Conservation (phyloP, 2,113 vertebrate genomes). For the Parotia lawesii region DNA sequence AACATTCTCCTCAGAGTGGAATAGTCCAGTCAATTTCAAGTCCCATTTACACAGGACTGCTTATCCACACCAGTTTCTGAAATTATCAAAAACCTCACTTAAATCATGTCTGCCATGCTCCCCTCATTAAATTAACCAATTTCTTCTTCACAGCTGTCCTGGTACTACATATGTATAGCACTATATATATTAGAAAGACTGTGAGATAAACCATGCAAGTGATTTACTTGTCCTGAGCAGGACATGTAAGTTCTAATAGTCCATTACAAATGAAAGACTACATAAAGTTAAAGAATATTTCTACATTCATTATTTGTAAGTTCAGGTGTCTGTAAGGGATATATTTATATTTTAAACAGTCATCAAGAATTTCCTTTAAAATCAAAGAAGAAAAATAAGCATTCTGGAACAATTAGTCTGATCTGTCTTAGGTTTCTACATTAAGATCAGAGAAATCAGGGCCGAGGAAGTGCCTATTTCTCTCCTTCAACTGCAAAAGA, state of each 20-base stretch:
- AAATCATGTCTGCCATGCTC: background rate
- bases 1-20: background rate
- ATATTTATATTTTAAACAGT: background rate
- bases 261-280: background rate
- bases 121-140: background rate
- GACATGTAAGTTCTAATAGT: background rate
- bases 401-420: background rate
- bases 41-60: background rate
- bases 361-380: background rate
- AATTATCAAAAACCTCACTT: background rate
- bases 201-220: background rate
- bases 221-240: background rate
- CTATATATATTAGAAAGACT: background rate
- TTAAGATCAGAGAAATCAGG: background rate
- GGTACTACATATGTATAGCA: rapidly evolving
- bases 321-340: background rate
- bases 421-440: background rate
- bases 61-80: background rate
- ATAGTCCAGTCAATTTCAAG: background rate
- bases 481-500: background rate
- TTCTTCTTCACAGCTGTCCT: background rate
- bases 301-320: background rate
- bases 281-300: background rate
- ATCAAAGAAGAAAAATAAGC: background rate
- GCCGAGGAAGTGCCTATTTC: background rate